Evolutionary conservation across 2,113 vertebrate genomes (phyloP).

Genomic region (Neogale vison): DNA sequence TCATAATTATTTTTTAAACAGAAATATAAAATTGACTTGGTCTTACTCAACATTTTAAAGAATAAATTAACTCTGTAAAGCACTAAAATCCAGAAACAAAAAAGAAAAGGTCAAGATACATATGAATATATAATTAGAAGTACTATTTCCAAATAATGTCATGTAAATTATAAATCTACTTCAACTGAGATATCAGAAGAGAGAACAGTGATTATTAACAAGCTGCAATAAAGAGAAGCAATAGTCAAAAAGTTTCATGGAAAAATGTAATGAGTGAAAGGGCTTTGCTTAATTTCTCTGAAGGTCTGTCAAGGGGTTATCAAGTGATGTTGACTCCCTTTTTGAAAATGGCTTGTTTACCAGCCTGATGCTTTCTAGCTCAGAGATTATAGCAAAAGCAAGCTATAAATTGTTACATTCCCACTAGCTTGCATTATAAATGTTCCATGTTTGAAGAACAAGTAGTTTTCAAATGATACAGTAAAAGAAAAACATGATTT

Average conservation of each 20-base stretch:
- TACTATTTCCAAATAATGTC: constrained; percentile 1
- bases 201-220: not conserved
- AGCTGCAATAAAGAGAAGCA: not conserved
- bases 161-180: not conserved
- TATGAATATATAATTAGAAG: not conserved
- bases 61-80: not conserved
- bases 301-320: not conserved
- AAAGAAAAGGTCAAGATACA: not conserved
- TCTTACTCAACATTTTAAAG: not conserved
- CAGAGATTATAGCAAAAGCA: not conserved
- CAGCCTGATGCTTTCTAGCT: not conserved
- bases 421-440: not conserved
- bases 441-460: constrained; percentile 23
- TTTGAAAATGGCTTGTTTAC: constrained; percentile 18
- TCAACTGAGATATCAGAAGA: not conserved
- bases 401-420: not conserved
- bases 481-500: constrained; percentile 29
- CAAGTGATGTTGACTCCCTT: not conserved
- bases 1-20: not conserved
- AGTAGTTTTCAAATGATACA: constrained; percentile 48
- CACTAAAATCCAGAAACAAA: not conserved
- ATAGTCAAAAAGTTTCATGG: not conserved
- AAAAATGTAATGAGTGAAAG: not conserved
- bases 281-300: not conserved
- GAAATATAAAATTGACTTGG: not conserved